Conservation (phyloP, 2,888 invertebrate species). For the Calameuta pallipes region DNA sequence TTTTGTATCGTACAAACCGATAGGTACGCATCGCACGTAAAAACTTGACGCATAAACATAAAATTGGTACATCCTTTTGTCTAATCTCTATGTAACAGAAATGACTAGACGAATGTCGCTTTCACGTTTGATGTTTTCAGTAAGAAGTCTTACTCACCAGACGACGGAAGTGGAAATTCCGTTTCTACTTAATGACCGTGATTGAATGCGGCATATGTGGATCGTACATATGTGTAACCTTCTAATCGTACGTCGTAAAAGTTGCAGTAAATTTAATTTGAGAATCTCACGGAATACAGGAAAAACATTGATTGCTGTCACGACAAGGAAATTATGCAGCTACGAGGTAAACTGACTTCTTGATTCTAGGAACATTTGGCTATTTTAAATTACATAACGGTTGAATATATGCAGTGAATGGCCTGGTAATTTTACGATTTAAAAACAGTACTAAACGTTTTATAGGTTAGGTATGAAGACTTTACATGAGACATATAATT, state of each 20-base stretch:
- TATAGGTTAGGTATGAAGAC: not conserved
- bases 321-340: not conserved
- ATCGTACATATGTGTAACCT: not conserved
- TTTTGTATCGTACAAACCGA: not conserved
- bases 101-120: not conserved
- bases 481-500: not conserved
- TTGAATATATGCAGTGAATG: not conserved
- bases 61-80: not conserved
- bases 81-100: not conserved
- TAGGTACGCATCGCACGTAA: not conserved
- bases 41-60: not conserved
- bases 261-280: not conserved
- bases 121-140: not conserved
- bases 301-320: not conserved
- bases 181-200: not conserved
- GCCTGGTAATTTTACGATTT: not conserved
- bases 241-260: not conserved
- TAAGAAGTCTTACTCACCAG: not conserved
- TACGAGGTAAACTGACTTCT: not conserved
- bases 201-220: not conserved
- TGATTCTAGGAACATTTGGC: not conserved
- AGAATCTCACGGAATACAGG: not conserved
- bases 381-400: not conserved
- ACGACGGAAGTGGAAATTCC: not conserved
- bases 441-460: not conserved